Evolutionary conservation across 1,140 invertebrate genomes (phyloP), one percentile per base, ranked within the genome.

Genomic region (Pseudomyrmex gracilis): DNA sequence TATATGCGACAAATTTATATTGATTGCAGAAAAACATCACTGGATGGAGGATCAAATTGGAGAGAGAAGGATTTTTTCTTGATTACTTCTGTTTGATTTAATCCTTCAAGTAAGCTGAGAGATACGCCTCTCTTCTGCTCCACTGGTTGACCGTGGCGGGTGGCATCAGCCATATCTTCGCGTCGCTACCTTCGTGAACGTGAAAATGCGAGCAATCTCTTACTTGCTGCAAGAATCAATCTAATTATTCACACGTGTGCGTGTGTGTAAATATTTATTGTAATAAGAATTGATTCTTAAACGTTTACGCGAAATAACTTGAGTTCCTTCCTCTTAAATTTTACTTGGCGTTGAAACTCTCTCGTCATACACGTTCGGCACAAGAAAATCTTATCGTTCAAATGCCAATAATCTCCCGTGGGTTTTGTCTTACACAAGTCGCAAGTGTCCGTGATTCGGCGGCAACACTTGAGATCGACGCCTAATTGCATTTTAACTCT

Each of bases 381-480:
- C 43, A 93, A 85, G 67, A 93, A 93, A 57, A 89, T 76, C 85
- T 88, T 89, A 83, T 93, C 90, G 43, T 91, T 89, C 10, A 85
- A 88, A 49, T 93, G 92, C 93, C 93, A 94, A 78, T 94, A 94
- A 89, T 94, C 93, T 34, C 92, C 93, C 1, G 58, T 20, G 34
- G 90, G 89, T 77, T 86, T 89, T 78, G 89, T 71, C 0, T 86
- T 76, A 68, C 93, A 94, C 61, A 89, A 60, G 63, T 89, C 86
- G 63, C 93, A 94, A 53, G 89, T 24, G 64, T 94, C 92, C 17
- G 49, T 87, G 43, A 92, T 93, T 68, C 61, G 84, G 17, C 80
- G 85, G 15, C 90, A 92, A 82, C 93, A 94, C 84, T 94, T 94
- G 12, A 93, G 60, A 82, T 92, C 87, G 17, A 93, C 91, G 0